phyloP scores from a whole-genome alignment of 2,888 invertebrate species.

The Panopea generosa region DNA sequence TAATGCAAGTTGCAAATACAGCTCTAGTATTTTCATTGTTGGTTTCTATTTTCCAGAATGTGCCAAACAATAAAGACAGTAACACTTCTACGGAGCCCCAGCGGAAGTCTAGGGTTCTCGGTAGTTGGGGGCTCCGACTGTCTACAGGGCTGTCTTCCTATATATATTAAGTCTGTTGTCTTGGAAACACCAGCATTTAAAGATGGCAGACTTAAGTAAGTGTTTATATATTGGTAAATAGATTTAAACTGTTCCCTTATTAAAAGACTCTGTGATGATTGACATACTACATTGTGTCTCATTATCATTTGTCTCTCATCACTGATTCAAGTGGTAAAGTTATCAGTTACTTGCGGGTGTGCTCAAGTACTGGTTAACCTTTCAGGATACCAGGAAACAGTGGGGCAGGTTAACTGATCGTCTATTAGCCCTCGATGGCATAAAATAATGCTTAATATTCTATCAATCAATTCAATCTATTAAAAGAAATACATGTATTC shows the following conservation, averaged over 20 bases:
- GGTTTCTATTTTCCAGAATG: slow-evolving; percentile 75
- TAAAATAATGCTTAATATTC: no score
- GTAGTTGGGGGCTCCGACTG: slow-evolving; percentile 86
- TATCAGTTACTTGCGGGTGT: no score
- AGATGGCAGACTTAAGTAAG: slow-evolving; percentile 82
- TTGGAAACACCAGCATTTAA: slow-evolving; percentile 85
- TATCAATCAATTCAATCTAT: not conserved
- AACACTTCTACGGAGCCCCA: slow-evolving; percentile 83
- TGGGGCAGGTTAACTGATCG: no score
- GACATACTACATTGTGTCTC: not conserved
- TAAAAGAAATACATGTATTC: no score
- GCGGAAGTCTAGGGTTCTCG: slow-evolving; percentile 86
- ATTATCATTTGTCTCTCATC: no score
- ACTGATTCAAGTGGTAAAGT: no score
- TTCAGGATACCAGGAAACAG: no score
- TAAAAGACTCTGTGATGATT: not conserved
- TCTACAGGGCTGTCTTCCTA: slow-evolving; percentile 84
- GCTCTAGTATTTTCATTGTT: no score
- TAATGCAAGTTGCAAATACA: no score
- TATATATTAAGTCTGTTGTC: slow-evolving; percentile 86
- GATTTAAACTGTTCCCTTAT: not conserved
- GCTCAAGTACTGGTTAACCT: no score
- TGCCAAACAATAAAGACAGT: slow-evolving; percentile 85
- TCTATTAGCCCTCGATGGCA: no score
- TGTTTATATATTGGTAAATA: slow-evolving; percentile 15